Evolutionary conservation across 2,113 vertebrate genomes (phyloP).

Genomic region (Clarias magur): DNA sequence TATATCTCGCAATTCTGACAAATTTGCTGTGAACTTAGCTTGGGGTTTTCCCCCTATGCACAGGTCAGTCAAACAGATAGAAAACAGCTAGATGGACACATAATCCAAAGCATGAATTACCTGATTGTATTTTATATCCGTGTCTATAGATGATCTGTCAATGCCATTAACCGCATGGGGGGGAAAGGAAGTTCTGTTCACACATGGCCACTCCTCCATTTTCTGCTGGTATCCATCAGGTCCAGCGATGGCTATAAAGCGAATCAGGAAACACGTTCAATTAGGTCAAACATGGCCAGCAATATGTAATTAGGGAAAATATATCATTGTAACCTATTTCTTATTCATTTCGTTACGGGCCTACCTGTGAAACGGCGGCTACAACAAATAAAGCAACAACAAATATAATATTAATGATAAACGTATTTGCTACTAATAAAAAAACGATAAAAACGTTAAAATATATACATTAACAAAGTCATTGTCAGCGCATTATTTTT

Average conservation of each 20-base stretch:
- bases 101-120: conserved; percentile 59
- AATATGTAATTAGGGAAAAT: background rate
- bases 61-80: background rate
- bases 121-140: conserved; percentile 84
- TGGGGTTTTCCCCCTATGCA: background rate
- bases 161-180: conserved; percentile 74
- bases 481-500: background rate
- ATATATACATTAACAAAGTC: background rate
- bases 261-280: background rate
- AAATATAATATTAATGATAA: background rate
- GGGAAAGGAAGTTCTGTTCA: conserved; percentile 75
- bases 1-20: background rate
- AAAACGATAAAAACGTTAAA: background rate
- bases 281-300: background rate
- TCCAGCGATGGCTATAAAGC: conserved; percentile 71
- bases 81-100: background rate
- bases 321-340: background rate
- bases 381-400: background rate
- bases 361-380: background rate
- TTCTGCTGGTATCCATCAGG: conserved; percentile 80
- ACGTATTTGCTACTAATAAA: background rate
- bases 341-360: background rate
- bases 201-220: conserved; percentile 84
- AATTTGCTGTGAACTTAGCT: background rate
- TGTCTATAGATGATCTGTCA: conserved; percentile 76